Conservation (phyloP, 2,113 vertebrate genomes). For the Theropithecus gelada region DNA sequence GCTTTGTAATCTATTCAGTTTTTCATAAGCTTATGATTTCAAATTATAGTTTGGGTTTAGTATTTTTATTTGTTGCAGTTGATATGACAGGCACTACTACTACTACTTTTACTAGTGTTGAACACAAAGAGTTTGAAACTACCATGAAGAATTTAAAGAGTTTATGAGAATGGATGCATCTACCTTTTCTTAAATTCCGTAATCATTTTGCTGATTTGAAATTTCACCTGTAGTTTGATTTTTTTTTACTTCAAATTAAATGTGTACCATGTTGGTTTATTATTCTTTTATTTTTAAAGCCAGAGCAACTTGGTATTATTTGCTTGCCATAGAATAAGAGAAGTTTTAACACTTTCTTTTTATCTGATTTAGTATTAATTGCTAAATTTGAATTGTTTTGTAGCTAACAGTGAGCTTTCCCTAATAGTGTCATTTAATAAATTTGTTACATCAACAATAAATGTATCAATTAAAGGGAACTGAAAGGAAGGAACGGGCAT, state of each 20-base stretch:
- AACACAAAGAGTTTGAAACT: neutral
- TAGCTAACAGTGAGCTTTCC: neutral
- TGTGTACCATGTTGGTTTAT: neutral
- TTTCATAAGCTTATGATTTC: neutral
- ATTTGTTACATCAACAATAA: neutral
- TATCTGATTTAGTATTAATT: neutral
- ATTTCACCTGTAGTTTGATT: neutral
- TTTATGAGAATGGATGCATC: neutral
- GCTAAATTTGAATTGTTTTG: neutral
- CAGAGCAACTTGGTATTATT: neutral
- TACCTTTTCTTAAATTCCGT: neutral
- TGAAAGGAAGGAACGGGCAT: neutral
- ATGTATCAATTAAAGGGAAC: neutral
- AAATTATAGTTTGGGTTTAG: neutral
- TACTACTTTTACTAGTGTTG: neutral
- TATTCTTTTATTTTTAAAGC: neutral
- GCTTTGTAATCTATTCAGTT: constrained; percentile 1
- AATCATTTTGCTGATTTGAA: neutral
- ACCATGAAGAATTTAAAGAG: neutral
- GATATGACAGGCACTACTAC: neutral
- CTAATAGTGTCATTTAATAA: neutral
- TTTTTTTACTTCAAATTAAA: neutral
- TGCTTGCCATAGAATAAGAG: neutral
- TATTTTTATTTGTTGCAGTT: neutral
- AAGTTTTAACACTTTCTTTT: neutral